Base-by-base conservation (phyloP, 2,888 invertebrate genomes). In the Polia nebulosa region DNA sequence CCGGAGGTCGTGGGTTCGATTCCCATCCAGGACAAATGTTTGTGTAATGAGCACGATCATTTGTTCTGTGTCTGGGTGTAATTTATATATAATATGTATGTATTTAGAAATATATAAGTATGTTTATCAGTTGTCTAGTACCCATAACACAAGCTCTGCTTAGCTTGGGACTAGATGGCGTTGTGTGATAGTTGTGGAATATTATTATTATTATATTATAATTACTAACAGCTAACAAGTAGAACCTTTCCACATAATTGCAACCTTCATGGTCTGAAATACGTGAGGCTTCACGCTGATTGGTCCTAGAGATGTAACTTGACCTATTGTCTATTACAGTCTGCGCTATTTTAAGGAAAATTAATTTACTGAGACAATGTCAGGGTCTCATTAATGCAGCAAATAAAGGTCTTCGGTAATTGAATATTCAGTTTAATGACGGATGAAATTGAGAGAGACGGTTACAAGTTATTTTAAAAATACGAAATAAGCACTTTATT, bases 251-350 rank as follows among this genome's bases (percentile, higher is more conserved):
- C 85, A 69, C 41, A 49, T 69, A 88, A 86, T 88, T 64, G 73
- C 76, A 85, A 80, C 88, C 87, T 87, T 87, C 84, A 76, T 74
- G 81, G 81, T 84, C 84, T 79, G 72, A 84, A 65, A 81, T 81
- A 75, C 75, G 74, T 82, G 76, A 80, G 86, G 88, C 82, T 89
- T 89, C 86, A 70, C 72, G 67, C 63, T 78, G 70, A 78, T 81
- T 74, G 64, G 60, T 60, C 81, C 61, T 65, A 56, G 53, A 71
- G 70, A 73, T 72, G 67, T 55, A 72, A 74, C 81, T 82, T 81
- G 78, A 85, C 82, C 80, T 78, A 79, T 75, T 73, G 66, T 71
- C 45, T 60, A 22, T 56, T 44, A 39, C 44, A 49, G 34, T 36
- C 52, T 58, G 69, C n/a, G 72, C 56, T 70, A 68, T 60, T 81